Base-by-base conservation (phyloP, 2,113 vertebrate species). In the Esox niger region DNA sequence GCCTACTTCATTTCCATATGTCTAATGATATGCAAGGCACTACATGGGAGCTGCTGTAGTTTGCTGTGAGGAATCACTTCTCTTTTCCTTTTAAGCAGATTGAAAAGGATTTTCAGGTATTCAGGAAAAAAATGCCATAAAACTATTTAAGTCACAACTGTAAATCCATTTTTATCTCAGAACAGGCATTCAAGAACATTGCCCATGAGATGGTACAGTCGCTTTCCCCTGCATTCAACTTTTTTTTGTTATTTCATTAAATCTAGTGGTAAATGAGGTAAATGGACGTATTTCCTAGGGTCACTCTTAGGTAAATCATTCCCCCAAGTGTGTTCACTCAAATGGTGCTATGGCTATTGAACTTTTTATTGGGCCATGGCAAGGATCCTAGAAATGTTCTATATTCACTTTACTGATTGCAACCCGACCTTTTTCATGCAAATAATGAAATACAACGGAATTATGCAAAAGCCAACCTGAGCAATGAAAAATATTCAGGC, bases 1-100 rank as follows among this genome's bases (percentile, higher is more conserved):
- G 70, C 81, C 75, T 75, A 69, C 8, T 6, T 33, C 13, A 65
- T 77, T 67, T 68, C 77, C 70, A 56, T 65, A 65, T 56, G 74
- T 49, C 75, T 68, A 73, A 64, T 77, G 69, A 72, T 69, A 69
- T 74, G 60, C 66, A 23, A 17, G n/a, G 69, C 70, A 75, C 74
- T 70, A 64, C 67, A 59, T 8, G 15, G 20, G 6, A 30, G 17
- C 4, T 11, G 6, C 20, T 52, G 11, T 43, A n/a, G n/a, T 4
- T 21, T 30, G n/a, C 27, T 59, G 31, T 27, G 30, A 17, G 29
- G 56, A 29, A 29, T 2, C 20, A 15, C 26, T n/a, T 6, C 8
- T 57, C 55, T 17, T 15, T 43, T 43, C 38, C 5, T 43, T 3
- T 4, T 1, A 43, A 43, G 5, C 3, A 38, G 35, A 38, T 38